Percentiles rank a stretch among this genome's conserved stretches.
Conservation (phyloP, 53 echinoderm and acorn worm genomes). For the Echinometra lucunter region DNA sequence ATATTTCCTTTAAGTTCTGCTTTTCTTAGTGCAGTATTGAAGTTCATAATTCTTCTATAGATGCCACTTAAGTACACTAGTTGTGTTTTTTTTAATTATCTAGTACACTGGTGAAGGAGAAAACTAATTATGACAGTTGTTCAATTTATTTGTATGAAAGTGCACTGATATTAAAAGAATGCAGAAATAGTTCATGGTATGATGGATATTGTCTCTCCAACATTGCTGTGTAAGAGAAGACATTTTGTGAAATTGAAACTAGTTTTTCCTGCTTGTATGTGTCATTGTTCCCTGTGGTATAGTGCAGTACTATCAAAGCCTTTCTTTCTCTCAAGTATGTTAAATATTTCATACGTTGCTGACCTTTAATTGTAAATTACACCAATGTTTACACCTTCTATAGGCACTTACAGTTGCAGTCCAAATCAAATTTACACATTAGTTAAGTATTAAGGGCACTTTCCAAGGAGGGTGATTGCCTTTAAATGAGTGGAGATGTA, state of each 20-base stretch:
- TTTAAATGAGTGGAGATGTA: neutral
- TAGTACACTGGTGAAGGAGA: too few species aligned
- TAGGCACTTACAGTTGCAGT: neutral
- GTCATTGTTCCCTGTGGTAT: neutral
- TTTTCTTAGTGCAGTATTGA: too few species aligned
- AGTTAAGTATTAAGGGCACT: neutral
- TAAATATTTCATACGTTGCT: neutral
- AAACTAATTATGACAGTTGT: too few species aligned
- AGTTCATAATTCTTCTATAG: too few species aligned
- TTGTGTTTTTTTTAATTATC: too few species aligned
- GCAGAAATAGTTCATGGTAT: too few species aligned
- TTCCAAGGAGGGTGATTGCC: neutral
- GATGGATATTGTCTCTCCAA: too few species aligned
- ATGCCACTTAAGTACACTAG: too few species aligned
- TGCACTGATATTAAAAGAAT: too few species aligned
- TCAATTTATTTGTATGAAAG: too few species aligned
- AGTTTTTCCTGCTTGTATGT: neutral
- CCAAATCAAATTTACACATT: neutral
- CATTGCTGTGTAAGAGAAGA: neutral
- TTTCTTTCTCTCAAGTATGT: neutral
- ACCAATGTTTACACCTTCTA: neutral
- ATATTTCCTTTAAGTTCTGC: too few species aligned
- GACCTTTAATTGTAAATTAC: neutral
- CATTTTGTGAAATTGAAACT: neutral
- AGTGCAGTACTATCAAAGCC: neutral